Conservation (phyloP, 2,113 vertebrate species). For the Brienomyrus brachyistius region DNA sequence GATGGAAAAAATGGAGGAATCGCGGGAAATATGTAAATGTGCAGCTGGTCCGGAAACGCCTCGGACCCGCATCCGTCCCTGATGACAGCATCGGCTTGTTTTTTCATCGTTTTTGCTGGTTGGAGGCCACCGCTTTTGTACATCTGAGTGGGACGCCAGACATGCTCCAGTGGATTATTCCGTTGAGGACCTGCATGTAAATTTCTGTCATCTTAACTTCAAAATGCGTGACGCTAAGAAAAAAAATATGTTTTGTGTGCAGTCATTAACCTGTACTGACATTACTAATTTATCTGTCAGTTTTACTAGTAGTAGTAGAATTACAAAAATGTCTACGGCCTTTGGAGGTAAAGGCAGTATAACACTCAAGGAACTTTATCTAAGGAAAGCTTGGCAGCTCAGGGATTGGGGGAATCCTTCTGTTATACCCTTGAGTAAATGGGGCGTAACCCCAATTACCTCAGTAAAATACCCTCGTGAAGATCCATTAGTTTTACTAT, state of each 20-base stretch:
- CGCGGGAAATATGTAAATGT: constrained; percentile 20
- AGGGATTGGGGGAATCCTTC: neutral
- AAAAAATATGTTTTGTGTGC: neutral
- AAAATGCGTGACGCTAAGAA: neutral
- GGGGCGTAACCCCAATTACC: neutral
- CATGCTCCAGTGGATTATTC: neutral
- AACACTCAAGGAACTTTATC: neutral
- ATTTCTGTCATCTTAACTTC: neutral
- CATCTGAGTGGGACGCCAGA: neutral
- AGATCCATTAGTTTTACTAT: neutral
- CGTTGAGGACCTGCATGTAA: neutral
- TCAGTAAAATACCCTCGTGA: neutral
- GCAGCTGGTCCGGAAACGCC: neutral
- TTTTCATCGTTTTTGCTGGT: neutral
- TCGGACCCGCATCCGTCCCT: neutral
- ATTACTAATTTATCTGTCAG: neutral
- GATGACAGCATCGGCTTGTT: neutral
- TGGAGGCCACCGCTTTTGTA: neutral
- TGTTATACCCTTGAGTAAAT: neutral
- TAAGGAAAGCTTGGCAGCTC: neutral
- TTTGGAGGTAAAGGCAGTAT: neutral
- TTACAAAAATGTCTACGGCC: neutral
- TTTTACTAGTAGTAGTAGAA: neutral
- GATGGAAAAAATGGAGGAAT: constrained; percentile 6
- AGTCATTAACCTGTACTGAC: neutral